phyloP scores from a whole-genome alignment of 1,140 invertebrate genomes.

The Bombus terrestris region DNA sequence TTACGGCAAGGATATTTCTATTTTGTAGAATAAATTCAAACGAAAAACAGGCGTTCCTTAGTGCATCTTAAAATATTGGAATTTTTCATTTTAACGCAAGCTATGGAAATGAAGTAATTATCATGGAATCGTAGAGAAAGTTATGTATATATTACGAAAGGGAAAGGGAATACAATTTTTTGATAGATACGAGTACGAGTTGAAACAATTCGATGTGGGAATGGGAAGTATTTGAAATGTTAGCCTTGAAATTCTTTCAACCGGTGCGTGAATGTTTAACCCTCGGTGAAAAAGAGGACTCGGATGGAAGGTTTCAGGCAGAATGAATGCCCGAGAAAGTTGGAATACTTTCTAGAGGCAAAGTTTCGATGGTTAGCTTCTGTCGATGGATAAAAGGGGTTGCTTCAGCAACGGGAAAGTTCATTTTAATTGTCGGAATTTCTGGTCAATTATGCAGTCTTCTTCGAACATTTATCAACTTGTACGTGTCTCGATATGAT shows the following conservation, averaged over 20 bases:
- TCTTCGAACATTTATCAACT: neutral
- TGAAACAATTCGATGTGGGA: neutral
- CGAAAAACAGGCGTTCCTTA: neutral
- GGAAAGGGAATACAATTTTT: neutral
- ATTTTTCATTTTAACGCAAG: neutral
- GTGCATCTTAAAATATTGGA: neutral
- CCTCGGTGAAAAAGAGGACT: neutral
- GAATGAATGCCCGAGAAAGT: constrained; percentile 38
- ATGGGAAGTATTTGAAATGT: neutral
- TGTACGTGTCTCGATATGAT: constrained; percentile 2
- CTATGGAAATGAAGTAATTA: too few relatives aligned
- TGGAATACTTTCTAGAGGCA: constrained; percentile 44
- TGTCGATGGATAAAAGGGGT: neutral
- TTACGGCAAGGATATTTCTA: neutral
- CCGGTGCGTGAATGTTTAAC: neutral
- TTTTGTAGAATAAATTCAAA: neutral
- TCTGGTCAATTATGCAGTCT: constrained; percentile 48
- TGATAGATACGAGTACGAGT: neutral
- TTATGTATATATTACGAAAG: too few relatives aligned
- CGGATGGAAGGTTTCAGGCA: constrained; percentile 12
- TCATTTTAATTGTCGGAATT: constrained; percentile 53
- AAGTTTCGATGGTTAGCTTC: constrained; percentile 42
- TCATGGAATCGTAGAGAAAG: too few relatives aligned
- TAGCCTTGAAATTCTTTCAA: constrained; percentile 24
- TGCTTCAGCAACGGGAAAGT: constrained; percentile 21